Evolutionary conservation across 2,113 vertebrate genomes (phyloP).

Genomic region (Rhynchomys soricoides): DNA sequence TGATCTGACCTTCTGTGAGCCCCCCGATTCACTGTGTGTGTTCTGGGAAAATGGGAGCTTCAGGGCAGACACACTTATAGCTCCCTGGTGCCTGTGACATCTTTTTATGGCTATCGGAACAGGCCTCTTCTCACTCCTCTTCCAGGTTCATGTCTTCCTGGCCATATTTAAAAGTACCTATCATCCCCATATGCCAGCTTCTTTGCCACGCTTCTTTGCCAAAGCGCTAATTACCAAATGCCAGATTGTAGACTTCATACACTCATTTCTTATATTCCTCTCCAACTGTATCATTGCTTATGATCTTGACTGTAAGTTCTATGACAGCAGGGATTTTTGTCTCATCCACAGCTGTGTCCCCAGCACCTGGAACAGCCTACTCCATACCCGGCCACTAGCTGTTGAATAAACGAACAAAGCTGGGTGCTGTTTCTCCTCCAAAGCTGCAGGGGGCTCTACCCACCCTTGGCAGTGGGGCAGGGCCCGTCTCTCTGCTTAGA

Average conservation of each 20-base stretch:
- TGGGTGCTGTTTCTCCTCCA: neutral
- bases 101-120: neutral
- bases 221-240: neutral
- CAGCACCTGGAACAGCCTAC: neutral
- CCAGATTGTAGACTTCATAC: neutral
- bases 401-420: neutral
- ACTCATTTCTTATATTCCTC: neutral
- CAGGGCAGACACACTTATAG: neutral
- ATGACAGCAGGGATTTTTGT: neutral
- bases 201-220: neutral
- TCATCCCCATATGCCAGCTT: neutral
- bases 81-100: neutral
- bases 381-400: neutral
- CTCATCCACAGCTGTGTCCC: neutral
- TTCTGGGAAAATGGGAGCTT: neutral
- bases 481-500: neutral
- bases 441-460: neutral
- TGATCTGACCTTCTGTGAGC: neutral
- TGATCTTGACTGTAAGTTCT: neutral
- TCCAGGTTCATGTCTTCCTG: neutral
- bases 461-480: neutral
- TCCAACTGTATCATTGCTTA: neutral
- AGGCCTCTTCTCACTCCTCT: too few relatives aligned
- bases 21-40: neutral
- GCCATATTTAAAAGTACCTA: neutral